These are phyloP conservation scores for Galendromus occidentalis DNA, from an alignment of 1,140 invertebrate genomes.

Conservation along the genomic window DNA sequence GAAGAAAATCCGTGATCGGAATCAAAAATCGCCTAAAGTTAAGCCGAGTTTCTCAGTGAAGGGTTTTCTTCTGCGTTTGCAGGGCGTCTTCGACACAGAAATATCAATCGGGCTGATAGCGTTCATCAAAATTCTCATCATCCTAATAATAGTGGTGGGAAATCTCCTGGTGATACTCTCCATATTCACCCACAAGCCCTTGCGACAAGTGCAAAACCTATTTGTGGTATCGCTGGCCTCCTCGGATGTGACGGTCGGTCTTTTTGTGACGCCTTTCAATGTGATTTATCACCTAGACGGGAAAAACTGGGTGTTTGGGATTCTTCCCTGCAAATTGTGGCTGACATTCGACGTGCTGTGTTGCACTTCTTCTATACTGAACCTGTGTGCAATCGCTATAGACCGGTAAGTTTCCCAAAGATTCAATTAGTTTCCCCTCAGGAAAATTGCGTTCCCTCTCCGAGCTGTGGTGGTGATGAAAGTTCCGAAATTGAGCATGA, in stretches of 20 bases:
- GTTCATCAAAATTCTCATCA: slow-evolving; percentile 38
- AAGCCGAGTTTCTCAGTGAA: too few species aligned
- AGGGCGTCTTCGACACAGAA: too few species aligned
- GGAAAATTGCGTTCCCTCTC: too few species aligned
- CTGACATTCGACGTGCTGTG: slow-evolving; percentile 87
- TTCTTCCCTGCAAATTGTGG: slow-evolving; percentile 84
- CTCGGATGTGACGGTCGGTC: slow-evolving; percentile 88
- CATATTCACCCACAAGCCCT: slow-evolving; percentile 81
- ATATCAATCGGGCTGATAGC: slow-evolving; percentile 13
- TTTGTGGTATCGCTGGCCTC: slow-evolving; percentile 91
- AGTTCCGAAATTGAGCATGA: too few species aligned
- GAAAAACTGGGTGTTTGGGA: slow-evolving; percentile 61
- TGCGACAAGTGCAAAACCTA: slow-evolving; percentile 94
- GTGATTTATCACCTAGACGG: slow-evolving; percentile 74
- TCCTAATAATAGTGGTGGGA: slow-evolving; percentile 65
- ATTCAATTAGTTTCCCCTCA: background rate
- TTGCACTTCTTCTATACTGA: slow-evolving; percentile 88
- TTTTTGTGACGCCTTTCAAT: slow-evolving; percentile 87
- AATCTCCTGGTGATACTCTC: slow-evolving; percentile 87
- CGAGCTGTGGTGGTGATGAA: too few species aligned
- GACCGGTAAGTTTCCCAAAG: slow-evolving; percentile 30
- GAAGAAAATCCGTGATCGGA: too few species aligned
- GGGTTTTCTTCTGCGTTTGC: too few species aligned
- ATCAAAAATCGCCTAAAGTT: too few species aligned
- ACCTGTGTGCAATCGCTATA: slow-evolving; percentile 86